These are phyloP conservation scores for Eidolon dupreanum DNA, from an alignment of 2,797 vertebrate species.

Conservation along the genomic window DNA sequence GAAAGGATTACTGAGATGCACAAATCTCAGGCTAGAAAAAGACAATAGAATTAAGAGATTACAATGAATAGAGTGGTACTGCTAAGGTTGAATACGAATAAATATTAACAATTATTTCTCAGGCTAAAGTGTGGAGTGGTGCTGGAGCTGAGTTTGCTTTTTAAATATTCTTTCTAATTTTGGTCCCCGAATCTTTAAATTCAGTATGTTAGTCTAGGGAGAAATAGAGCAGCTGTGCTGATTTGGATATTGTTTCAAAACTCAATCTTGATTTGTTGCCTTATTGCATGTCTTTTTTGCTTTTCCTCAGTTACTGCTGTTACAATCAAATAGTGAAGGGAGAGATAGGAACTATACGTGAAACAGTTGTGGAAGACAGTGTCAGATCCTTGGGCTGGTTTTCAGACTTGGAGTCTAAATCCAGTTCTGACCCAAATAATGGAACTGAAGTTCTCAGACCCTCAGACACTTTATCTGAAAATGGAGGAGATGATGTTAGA, in stretches of 20 bases:
- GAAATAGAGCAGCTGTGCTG: not conserved
- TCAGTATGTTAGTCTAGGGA: not conserved
- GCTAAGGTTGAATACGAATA: slow-evolving; percentile 34
- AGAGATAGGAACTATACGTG: not conserved
- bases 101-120: slow-evolving; percentile 39
- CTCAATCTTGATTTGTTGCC: slow-evolving; percentile 11
- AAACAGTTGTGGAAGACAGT: not conserved
- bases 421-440: not conserved
- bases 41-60: slow-evolving; percentile 60
- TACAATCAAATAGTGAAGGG: not conserved
- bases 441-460: not conserved
- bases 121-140: not conserved
- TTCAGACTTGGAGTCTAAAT: not conserved
- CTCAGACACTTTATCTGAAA: not conserved
- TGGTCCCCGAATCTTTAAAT: slow-evolving; percentile 25
- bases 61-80: slow-evolving; percentile 16
- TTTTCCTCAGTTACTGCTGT: not conserved
- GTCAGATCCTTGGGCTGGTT: not conserved
- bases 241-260: not conserved
- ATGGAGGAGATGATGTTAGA: not conserved
- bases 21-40: slow-evolving; percentile 43
- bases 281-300: slow-evolving; percentile 18
- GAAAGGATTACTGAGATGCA: slow-evolving; percentile 49
- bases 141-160: not conserved
- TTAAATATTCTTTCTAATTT: slow-evolving; percentile 7